These are phyloP conservation scores for Stratiomys singularior DNA, from an alignment of 2,888 invertebrate genomes.

Conservation along the genomic window DNA sequence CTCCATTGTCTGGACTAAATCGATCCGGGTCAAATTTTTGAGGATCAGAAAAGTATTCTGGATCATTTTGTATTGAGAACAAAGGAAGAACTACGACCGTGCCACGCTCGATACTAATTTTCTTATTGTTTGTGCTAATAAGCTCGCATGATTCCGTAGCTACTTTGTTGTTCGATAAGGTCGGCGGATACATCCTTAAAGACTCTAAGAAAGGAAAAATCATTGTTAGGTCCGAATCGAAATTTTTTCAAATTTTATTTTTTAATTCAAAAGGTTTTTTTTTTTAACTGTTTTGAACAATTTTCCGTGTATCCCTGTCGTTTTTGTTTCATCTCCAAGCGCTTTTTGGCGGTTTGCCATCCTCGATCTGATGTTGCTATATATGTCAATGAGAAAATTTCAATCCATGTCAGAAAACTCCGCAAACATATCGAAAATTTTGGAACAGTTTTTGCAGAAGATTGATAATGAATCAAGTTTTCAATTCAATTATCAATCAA, in stretches of 20 bases:
- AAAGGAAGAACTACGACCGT: slow-evolving; percentile 57
- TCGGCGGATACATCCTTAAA: slow-evolving; percentile 10
- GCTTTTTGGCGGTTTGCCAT: too few relatives aligned
- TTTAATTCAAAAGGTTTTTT: not conserved
- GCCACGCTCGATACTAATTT: slow-evolving; percentile 55
- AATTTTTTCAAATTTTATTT: not conserved
- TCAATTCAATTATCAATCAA: too few relatives aligned
- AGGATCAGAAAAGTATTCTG: slow-evolving; percentile 58
- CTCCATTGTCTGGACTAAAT: slow-evolving; percentile 58
- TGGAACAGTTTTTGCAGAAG: too few relatives aligned
- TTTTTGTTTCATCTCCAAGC: too few relatives aligned
- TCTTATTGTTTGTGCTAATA: slow-evolving; percentile 56
- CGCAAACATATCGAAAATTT: too few relatives aligned
- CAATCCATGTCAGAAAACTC: too few relatives aligned
- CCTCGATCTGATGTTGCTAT: too few relatives aligned
- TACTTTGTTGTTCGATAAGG: not conserved
- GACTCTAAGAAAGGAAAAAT: slow-evolving; percentile 8
- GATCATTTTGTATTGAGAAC: slow-evolving; percentile 57
- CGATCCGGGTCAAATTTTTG: slow-evolving; percentile 60
- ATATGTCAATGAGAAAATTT: too few relatives aligned
- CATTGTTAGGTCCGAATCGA: too few relatives aligned
- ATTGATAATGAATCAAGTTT: too few relatives aligned
- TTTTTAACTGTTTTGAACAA: too few relatives aligned
- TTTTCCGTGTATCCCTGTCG: too few relatives aligned
- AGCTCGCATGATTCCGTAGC: slow-evolving; percentile 15